Base-by-base conservation (phyloP, 2,797 vertebrate species). In the Merluccius polli region DNA sequence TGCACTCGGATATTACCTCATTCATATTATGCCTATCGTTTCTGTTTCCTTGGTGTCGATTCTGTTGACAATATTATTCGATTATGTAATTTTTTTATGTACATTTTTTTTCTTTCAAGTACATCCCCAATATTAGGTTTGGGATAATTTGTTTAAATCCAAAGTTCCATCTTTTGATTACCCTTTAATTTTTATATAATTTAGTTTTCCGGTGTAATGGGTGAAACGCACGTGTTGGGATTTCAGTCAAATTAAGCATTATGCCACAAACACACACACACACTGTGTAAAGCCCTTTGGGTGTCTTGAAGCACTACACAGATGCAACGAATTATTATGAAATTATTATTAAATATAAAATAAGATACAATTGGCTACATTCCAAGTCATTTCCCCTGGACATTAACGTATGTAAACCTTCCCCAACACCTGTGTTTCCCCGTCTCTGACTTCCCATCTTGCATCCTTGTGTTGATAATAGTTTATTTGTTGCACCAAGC, bases 201-300 rank as follows among this genome's bases (percentile, higher is more conserved):
- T 72, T n/a, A 13, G 72, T 75, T 41, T 74, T 30, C 52, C 59
- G 32, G 31, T 68, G 13, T 68, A 72, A 78, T 72, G 80, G 75
- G 77, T 83, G 21, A 83, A 77, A 76, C 65, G 63, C 73, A 75
- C 35, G 68, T 59, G 65, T 78, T 79, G 79, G 85, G 75, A 84
- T 81, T 72, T 73, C 21, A 73, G 11, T 71, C 32, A 16, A 5
- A 29, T 10, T 2, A 32, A 36, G 75, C 52, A 65, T n/a, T n/a
- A n/a, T n/a, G n/a, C n/a, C 59, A 16, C 41, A 48, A 24, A 65
- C 59, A 24, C 59, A 10, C 52, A 59, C 52, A 2, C 18, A 52
- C 44, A 52, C 18, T 6, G 21, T 52, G 16, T 52, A 21, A 52
- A 52, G 44, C 18, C 16, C 16, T 52, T 21, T 52, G 18, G 44